Conservation (phyloP, 2,113 vertebrate species). For the Corythaeola cristata region DNA sequence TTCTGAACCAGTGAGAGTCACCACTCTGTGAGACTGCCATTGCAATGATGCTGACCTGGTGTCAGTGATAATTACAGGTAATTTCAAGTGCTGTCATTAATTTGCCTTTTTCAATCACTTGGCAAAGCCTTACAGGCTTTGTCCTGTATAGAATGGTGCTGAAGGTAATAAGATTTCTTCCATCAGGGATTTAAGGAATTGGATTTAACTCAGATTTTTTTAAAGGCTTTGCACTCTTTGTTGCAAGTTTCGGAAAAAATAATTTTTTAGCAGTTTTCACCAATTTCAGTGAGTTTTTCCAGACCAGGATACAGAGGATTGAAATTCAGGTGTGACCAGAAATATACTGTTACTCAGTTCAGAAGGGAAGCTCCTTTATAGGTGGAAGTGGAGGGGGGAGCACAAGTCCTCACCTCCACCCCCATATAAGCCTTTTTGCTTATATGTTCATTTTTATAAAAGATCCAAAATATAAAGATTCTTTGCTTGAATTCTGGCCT, state of each 20-base stretch:
- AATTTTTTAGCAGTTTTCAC: not conserved
- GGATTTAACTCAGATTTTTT: conserved; percentile 36
- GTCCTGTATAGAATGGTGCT: conserved; percentile 37
- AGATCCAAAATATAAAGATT: not conserved
- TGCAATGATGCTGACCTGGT: conserved; percentile 4
- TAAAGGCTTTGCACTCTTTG: not conserved
- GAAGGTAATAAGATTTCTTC: conserved; percentile 64
- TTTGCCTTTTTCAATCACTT: conserved; percentile 58
- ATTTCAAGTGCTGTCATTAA: conserved; percentile 61
- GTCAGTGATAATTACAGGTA: conserved; percentile 70
- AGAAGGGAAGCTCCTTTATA: not conserved
- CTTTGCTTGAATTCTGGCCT: not conserved
- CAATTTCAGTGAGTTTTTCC: not conserved
- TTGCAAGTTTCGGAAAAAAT: not conserved
- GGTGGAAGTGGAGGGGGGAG: not conserved
- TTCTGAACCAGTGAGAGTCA: not conserved
- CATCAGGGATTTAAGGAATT: conserved; percentile 50
- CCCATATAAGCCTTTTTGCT: not conserved
- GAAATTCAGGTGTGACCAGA: not conserved
- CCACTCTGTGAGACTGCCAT: not conserved
- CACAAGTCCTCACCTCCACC: not conserved
- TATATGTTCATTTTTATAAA: not conserved
- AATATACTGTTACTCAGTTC: not conserved
- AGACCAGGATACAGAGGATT: not conserved
- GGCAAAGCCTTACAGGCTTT: conserved; percentile 53